These are phyloP conservation scores for Nezara viridula DNA, from an alignment of 2,888 invertebrate genomes.

Conservation along the genomic window DNA sequence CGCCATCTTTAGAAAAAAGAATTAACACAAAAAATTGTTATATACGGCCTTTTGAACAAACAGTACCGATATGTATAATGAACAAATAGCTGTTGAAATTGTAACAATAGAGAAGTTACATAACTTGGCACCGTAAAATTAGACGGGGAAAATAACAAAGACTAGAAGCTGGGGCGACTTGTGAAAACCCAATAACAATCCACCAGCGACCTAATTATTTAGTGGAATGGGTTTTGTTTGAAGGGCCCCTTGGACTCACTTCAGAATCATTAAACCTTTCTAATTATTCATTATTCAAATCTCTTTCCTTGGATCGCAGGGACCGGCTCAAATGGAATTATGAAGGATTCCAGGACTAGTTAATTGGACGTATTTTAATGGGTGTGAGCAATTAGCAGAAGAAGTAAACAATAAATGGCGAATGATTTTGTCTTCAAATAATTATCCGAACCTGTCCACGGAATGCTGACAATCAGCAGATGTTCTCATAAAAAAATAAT, in stretches of 20 bases:
- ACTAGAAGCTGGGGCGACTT: background rate
- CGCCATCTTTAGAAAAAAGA: no score
- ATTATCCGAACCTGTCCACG: no score
- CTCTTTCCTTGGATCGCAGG: background rate
- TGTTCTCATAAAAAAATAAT: no score
- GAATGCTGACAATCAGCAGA: no score
- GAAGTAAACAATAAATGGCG: background rate
- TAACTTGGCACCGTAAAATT: background rate
- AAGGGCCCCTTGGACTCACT: background rate
- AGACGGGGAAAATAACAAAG: background rate
- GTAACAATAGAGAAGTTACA: background rate
- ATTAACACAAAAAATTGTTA: no score
- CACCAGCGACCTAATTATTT: constrained; percentile 5
- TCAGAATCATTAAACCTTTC: background rate
- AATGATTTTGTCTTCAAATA: no score
- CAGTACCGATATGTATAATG: no score
- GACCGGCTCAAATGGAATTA: background rate
- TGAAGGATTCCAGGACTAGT: background rate
- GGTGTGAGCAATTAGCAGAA: background rate
- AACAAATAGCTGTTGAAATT: no score
- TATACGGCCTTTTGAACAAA: no score
- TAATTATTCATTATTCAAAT: constrained; percentile 32
- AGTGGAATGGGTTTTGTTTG: constrained; percentile 16
- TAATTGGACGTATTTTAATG: background rate
- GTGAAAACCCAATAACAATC: constrained; percentile 24